Conservation (phyloP, 2,888 invertebrate genomes). For the Diachrysia chrysitis region DNA sequence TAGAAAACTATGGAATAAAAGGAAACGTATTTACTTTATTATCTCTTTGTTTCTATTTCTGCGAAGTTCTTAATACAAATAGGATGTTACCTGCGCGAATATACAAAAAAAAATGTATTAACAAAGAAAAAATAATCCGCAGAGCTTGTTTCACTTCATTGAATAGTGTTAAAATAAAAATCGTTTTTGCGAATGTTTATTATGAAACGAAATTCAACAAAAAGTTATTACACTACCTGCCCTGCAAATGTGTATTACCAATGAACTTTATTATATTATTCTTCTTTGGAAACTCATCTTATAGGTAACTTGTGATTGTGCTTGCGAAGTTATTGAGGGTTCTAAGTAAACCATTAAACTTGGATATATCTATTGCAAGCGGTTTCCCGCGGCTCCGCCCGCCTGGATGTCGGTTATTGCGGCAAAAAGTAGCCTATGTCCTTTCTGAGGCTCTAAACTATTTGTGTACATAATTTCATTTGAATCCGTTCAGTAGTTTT, state of each 20-base stretch:
- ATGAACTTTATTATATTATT: background rate
- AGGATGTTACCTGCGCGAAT: background rate
- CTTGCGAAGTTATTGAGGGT: background rate
- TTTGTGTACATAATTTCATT: no score
- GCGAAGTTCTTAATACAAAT: slow-evolving; percentile 14
- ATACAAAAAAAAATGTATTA: background rate
- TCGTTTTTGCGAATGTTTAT: background rate
- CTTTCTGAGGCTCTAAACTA: no score
- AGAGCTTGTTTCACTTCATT: slow-evolving; percentile 10
- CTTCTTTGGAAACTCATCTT: background rate
- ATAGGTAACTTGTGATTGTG: background rate
- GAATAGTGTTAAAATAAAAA: slow-evolving; percentile 11
- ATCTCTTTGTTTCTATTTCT: background rate
- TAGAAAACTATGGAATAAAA: background rate
- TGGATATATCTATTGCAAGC: background rate
- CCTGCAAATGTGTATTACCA: background rate
- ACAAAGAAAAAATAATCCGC: slow-evolving; percentile 29
- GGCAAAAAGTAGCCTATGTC: no score
- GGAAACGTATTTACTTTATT: background rate
- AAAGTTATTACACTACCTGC: background rate
- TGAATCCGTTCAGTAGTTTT: no score
- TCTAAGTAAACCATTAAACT: background rate
- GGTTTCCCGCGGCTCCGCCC: no score
- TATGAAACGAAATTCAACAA: background rate
- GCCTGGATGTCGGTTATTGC: no score